Evolutionary conservation across 2,113 vertebrate genomes (phyloP).

Genomic region (Erythrolamprus reginae): DNA sequence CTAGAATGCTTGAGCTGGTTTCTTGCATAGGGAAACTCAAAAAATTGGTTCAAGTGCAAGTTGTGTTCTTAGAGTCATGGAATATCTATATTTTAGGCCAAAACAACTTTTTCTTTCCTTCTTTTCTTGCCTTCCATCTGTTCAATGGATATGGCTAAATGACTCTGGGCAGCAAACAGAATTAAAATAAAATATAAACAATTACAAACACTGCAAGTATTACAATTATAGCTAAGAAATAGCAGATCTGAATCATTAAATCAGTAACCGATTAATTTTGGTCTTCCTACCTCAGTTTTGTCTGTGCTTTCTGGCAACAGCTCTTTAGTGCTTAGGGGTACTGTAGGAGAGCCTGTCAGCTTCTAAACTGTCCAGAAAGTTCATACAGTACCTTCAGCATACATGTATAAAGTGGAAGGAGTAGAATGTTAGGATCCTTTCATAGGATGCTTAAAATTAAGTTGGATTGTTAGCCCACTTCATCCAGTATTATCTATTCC

Average conservation of each 20-base stretch:
- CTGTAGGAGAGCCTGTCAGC: background rate
- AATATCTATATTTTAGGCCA: background rate
- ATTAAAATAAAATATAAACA: background rate
- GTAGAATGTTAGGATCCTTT: background rate
- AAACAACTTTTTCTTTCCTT: background rate
- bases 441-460: background rate
- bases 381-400: background rate
- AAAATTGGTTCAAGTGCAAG: background rate
- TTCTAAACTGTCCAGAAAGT: background rate
- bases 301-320: background rate
- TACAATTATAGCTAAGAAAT: background rate
- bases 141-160: background rate
- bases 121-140: background rate
- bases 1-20: background rate
- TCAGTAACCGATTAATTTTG: background rate
- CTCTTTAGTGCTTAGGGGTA: background rate
- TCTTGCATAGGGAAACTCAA: background rate
- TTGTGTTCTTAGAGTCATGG: background rate
- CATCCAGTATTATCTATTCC: background rate
- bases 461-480: background rate
- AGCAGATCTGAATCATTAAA: background rate
- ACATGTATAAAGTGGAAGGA: background rate
- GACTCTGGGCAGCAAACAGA: background rate
- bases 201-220: background rate
- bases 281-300: background rate